Base-by-base conservation (phyloP, 2,888 invertebrate species). In the Horisme vitalbata region DNA sequence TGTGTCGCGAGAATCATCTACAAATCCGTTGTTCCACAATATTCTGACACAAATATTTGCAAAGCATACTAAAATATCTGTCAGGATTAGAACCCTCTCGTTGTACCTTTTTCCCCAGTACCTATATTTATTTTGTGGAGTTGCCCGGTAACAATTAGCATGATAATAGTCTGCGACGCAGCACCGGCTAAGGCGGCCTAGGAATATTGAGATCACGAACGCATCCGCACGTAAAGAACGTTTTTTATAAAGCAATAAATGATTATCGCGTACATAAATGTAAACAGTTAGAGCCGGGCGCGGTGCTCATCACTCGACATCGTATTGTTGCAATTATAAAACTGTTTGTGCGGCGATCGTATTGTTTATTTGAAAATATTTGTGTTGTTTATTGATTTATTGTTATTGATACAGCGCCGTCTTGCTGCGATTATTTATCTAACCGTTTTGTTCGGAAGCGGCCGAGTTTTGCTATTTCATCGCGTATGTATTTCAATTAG, bases 331-430 rank as follows among this genome's bases (percentile, higher is more conserved):
- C 41, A 34, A 37, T 41, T 39, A 34, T 36, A 14, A 36, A 47
- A 41, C 31, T 44, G 46, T 52, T 44, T 34, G 41, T 39, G 31
- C 13, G 26, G 36, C 39, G 43, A 43, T 43, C 31, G 39, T 36
- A 41, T 56, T 50, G 52, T 56, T 47, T 38, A 39, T 45, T 47
- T 38, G 18, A 45, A 36, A 51, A 51, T 33, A 39, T 34, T 41
- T 34, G 41, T 38, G 26, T 37, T 15, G 15, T 28, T 9, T 33
- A 38, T 30, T 51, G 45, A 44, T 48, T 48, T 51, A 44, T 53
- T 53, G 41, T 39, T 45, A 39, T 43, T 46, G 41, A 48, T 48
- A 43, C 21, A 30, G 15, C 10, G n/a, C 13, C 13, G 23, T 36
- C 30, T 37, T 20, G 9, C 5, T 31, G 3, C 11, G 28, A n/a